phyloP scores from a whole-genome alignment of 2,888 invertebrate species.

The Chirona hameri region DNA sequence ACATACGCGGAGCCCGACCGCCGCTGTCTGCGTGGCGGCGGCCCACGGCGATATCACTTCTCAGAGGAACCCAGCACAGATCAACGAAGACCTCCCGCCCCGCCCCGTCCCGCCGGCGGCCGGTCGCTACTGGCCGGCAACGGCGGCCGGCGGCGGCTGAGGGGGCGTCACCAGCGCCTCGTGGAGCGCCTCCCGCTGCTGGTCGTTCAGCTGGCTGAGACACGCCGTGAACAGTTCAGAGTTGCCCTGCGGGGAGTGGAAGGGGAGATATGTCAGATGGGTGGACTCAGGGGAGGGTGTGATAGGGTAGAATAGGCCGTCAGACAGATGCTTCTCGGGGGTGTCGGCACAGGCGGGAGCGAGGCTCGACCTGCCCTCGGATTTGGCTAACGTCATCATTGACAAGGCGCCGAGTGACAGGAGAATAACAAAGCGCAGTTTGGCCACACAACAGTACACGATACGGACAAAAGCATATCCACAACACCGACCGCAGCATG shows the following conservation, averaged over 20 bases:
- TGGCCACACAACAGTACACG: background rate
- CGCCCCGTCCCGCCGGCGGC: background rate
- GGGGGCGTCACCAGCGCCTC: constrained; percentile 39
- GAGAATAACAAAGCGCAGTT: no score
- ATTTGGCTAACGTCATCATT: constrained; percentile 9
- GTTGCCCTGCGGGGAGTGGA: constrained; percentile 59
- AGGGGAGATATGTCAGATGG: constrained; percentile 36
- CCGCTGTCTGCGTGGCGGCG: background rate
- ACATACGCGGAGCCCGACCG: background rate
- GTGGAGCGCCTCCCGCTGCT: constrained; percentile 79
- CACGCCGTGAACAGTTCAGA: constrained; percentile 76
- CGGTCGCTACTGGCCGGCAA: background rate
- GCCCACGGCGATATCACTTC: background rate
- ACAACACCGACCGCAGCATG: no score
- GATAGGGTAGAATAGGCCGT: constrained; percentile 28
- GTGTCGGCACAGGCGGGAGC: constrained; percentile 10
- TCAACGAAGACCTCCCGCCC: background rate
- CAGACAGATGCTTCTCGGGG: background rate
- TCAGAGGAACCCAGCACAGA: background rate
- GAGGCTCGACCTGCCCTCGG: constrained; percentile 7
- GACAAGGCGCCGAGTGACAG: background rate
- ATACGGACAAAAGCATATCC: background rate
- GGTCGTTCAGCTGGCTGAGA: constrained; percentile 66
- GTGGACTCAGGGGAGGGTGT: background rate
- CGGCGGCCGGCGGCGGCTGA: background rate